Base-by-base conservation (phyloP, 1,140 invertebrate genomes). In the Euwallacea similis region DNA sequence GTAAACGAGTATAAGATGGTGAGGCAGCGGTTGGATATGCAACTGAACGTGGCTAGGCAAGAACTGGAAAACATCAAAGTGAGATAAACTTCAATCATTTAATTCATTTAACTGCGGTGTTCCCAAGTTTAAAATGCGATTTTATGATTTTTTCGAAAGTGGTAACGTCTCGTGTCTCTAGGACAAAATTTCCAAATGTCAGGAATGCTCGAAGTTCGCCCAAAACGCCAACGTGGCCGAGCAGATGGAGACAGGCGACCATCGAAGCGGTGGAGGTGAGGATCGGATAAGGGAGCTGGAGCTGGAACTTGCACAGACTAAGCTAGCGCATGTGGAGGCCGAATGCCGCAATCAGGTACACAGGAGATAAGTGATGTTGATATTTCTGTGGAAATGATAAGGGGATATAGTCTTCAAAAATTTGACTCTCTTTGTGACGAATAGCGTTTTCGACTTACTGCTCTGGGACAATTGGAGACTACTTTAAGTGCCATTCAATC, bases 251-350 rank as follows among this genome's bases (percentile, higher is more conserved):
- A 43, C 53, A 6, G 72, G 66, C n/a, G 73, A 75, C 53, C 61
- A 72, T 41, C 54, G 71, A 42, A 71, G 55, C 7, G 80, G 72
- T 42, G 80, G 73, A 41, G 80, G 82, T 62, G 83, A 84, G 44
- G 79, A 81, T 75, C 86, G 92, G 73, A 89, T 98, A 64, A 87
- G 93, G 9, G 95, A 98, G 81, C 83, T 99, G 21, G 97, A 99
- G 81, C 84, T 98, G 59, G 97, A 99, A 80, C 83, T 99, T 66
- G 97, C 97, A 4, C 93, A 97, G 80, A 96, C 97, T 0, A 99
- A 99, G 81, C 85, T 99, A 72, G 96, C 95, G 0, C 90, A 98
- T 65, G 98, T 99, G 3, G 96, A 99, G 84, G 93, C 96, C 0
- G 94, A 98, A 83, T 99, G 97, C 84, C 90, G 91, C 77, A 98